Percentiles rank a stretch among this genome's conserved stretches.
These are phyloP conservation scores for Scomberomorus guttatus DNA, from an alignment of 2,797 vertebrate genomes.

Conservation along the genomic window DNA sequence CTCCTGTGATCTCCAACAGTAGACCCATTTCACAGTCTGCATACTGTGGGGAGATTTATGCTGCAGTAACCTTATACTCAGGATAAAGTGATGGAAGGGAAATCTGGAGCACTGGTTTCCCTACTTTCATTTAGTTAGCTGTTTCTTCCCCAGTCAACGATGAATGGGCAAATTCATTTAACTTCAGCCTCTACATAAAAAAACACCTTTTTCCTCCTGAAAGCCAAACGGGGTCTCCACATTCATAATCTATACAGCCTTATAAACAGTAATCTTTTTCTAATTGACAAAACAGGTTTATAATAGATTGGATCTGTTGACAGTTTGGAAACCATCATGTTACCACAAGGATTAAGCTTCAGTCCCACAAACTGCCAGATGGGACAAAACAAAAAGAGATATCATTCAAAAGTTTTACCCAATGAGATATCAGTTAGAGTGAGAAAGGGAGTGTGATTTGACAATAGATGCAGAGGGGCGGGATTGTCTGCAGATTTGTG, in stretches of 20 bases:
- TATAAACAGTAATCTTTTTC: background rate
- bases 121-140: slow-evolving; percentile 38
- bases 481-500: background rate
- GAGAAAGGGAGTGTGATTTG: background rate
- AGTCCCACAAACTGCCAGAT: background rate
- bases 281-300: background rate
- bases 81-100: slow-evolving; percentile 44
- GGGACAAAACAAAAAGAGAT: background rate
- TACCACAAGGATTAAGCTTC: background rate
- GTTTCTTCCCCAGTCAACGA: slow-evolving; percentile 27
- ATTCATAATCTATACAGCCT: too few relatives aligned
- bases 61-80: slow-evolving; percentile 62
- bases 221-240: background rate
- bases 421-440: background rate
- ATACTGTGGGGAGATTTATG: slow-evolving; percentile 44
- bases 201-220: background rate
- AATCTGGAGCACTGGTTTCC: slow-evolving; percentile 61
- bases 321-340: background rate
- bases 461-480: background rate
- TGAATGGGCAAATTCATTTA: slow-evolving; percentile 46
- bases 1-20: slow-evolving; percentile 62
- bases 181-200: slow-evolving; percentile 13
- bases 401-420: background rate
- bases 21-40: slow-evolving; percentile 64
- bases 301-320: background rate